A percentile compares a stretch with the other conserved stretches of the same genome.
phyloP scores from a whole-genome alignment of 2,113 vertebrate genomes.

The Melanerpes formicivorus region DNA sequence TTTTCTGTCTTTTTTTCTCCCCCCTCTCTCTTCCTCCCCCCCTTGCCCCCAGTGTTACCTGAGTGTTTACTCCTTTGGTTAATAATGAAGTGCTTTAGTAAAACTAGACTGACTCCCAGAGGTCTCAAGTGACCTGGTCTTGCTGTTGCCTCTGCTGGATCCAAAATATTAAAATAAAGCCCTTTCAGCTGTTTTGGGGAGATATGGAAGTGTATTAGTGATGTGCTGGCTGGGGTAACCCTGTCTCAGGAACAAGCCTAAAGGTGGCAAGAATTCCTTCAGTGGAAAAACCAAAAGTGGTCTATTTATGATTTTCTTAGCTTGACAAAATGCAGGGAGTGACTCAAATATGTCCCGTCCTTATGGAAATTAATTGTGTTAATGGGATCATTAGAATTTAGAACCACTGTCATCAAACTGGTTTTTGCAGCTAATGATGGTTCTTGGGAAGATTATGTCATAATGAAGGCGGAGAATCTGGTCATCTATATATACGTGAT shows the following conservation, averaged over 20 bases:
- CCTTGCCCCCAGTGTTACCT: background rate
- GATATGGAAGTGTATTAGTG: background rate
- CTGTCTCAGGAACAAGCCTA: background rate
- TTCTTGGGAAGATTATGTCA: conserved; percentile 56
- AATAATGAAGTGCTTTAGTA: background rate
- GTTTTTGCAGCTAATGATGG: conserved; percentile 70
- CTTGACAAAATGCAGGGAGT: conserved; percentile 60
- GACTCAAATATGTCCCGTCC: conserved; percentile 59
- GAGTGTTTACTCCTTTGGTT: background rate
- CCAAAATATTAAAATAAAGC: background rate
- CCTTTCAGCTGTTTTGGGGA: background rate
- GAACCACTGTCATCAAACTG: conserved; percentile 61
- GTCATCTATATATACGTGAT: conserved; percentile 56
- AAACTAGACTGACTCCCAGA: background rate
- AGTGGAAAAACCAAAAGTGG: background rate
- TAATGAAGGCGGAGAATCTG: conserved; percentile 57
- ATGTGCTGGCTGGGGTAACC: background rate
- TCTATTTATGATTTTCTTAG: conserved; percentile 47
- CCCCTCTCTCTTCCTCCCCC: too few relatives aligned
- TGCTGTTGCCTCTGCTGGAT: background rate
- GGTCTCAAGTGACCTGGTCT: background rate
- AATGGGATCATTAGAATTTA: conserved; percentile 64
- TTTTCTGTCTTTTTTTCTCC: too few relatives aligned
- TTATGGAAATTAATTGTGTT: conserved; percentile 71
- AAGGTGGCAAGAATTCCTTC: background rate